Evolutionary conservation across 1,140 invertebrate species (phyloP), one percentile per base, ranked within the genome.

Genomic region (Arion vulgaris): DNA sequence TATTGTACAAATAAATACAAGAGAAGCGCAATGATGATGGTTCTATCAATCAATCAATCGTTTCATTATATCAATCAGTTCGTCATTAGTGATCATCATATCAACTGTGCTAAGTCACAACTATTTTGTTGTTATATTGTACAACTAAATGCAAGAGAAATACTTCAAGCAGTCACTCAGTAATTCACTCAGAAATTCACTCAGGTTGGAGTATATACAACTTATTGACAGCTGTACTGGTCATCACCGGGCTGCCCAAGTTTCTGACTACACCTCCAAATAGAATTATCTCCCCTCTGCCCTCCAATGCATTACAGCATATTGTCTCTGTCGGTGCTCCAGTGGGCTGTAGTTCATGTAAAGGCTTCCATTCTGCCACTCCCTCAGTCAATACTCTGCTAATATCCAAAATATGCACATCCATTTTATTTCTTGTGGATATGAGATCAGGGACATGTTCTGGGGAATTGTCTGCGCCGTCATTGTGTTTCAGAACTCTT

Each of bases 241-340:
- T 51, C 45, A 53, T 28, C 39, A 36, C 45, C 0, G 80, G 45
- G 19, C 32, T 23, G n/a, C 87, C 87, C 23, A 88, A 82, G 53
- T 92, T 91, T 36, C 84, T 85, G 38, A 88, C 85, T 53, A 98
- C 96, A 77, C 97, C 97, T 26, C 97, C 98, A 94, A 99, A 99
- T 93, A 99, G 95, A 72, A 99, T 96, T 26, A 99, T 91, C 93
- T 99, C 97, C 32, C 96, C 96, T 88, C 96, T 95, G 69, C 97
- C 97, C 76, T 95, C 94, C 1, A 98, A 95, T 71, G 99, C 93
- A 23, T 96, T 96, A 90, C 98, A 98, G 79, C 98, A 94, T 83
- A 98, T 96, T 77, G 97, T 95, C 90, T 98, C 96, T 90, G 97
- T 96, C 1, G 97, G 97, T 19, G 92, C 87, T 69, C 90, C 88